These are phyloP conservation scores for Chelonoidis abingdonii DNA, from an alignment of 2,113 vertebrate genomes.

Conservation along the genomic window DNA sequence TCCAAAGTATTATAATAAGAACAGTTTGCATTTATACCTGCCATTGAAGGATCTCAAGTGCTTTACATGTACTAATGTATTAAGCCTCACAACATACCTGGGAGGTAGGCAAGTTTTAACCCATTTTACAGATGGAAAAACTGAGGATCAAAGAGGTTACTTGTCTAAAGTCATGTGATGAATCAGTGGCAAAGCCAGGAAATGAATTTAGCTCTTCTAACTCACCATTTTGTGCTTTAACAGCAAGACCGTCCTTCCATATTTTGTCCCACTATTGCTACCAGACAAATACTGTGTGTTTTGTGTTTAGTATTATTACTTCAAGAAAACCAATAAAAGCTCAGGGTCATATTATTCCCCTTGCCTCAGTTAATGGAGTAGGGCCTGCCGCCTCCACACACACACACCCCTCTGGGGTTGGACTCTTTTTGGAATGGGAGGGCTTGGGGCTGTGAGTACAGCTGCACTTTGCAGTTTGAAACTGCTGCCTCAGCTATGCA, in stretches of 20 bases:
- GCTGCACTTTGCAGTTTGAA: not conserved
- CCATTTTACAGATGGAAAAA: not conserved
- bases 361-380: not conserved
- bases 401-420: too few relatives aligned
- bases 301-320: not conserved
- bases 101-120: not conserved
- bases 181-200: not conserved
- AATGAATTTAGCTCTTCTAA: not conserved
- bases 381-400: not conserved
- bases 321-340: not conserved
- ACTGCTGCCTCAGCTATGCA: too few relatives aligned
- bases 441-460: not conserved
- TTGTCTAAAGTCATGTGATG: not conserved
- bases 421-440: too few relatives aligned
- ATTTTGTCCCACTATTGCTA: not conserved
- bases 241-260: not conserved
- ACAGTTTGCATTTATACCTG: not conserved
- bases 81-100: not conserved
- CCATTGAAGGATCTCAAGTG: not conserved
- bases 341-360: not conserved
- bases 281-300: not conserved
- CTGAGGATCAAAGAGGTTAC: not conserved
- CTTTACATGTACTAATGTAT: not conserved
- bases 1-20: not conserved
- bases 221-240: not conserved